Conservation (phyloP, 2,113 vertebrate species). For the Urocitellus parryii region DNA sequence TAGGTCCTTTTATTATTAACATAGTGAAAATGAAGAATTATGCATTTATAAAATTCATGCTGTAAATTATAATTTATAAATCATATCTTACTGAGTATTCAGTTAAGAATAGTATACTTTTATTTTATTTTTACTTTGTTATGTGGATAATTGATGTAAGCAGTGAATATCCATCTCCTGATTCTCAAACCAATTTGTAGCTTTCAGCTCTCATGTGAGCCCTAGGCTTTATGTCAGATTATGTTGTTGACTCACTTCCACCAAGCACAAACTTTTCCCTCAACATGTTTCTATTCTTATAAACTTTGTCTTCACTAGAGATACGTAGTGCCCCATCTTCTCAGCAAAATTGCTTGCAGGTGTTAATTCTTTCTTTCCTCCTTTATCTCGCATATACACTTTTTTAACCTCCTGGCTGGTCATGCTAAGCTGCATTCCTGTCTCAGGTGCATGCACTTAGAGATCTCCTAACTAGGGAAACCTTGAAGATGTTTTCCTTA, state of each 20-base stretch:
- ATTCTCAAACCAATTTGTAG: not conserved
- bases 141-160: not conserved
- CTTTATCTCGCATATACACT: not conserved
- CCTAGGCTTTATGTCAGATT: not conserved
- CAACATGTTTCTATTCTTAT: not conserved
- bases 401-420: not conserved
- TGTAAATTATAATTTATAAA: not conserved
- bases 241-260: not conserved
- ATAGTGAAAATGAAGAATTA: constrained; percentile 11
- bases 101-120: not conserved
- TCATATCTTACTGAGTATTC: constrained; percentile 16
- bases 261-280: not conserved
- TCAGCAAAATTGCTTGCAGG: not conserved
- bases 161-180: not conserved
- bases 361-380: not conserved
- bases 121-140: not conserved
- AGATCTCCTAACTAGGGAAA: not conserved
- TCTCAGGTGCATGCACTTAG: not conserved
- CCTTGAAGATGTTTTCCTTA: not conserved
- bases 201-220: not conserved
- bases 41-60: not conserved
- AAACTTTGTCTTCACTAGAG: not conserved
- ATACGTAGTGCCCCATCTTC: not conserved
- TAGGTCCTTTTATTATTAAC: not conserved
- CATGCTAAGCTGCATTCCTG: not conserved